These are phyloP conservation scores for Bombus sibiricus DNA, from an alignment of 1,140 invertebrate species.

Conservation along the genomic window DNA sequence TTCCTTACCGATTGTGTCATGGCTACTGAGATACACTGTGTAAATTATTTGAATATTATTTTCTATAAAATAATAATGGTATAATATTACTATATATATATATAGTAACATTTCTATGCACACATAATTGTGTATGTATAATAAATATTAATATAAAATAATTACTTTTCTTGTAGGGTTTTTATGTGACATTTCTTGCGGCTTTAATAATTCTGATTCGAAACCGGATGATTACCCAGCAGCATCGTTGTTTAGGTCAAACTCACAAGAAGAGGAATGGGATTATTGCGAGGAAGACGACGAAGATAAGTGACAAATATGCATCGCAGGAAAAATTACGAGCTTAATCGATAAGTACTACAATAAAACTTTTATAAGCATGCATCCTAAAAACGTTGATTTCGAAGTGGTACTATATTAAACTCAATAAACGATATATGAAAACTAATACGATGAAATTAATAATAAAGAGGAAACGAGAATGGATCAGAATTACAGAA, in stretches of 20 bases:
- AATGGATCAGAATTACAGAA: neutral
- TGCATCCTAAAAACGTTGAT: neutral
- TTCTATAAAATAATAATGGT: neutral
- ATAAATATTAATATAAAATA: neutral
- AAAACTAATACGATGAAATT: neutral
- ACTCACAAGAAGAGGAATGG: conserved; percentile 39
- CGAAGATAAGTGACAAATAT: conserved; percentile 4
- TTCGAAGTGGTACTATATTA: neutral
- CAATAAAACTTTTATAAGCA: neutral
- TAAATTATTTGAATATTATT: neutral
- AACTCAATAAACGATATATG: neutral
- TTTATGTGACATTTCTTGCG: neutral
- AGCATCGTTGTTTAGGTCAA: neutral
- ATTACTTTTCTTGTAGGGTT: neutral
- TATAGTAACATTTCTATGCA: too few species aligned
- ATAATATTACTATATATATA: neutral
- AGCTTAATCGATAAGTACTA: neutral
- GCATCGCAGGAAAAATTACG: too few species aligned
- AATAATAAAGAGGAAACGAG: neutral
- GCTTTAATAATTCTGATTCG: too few species aligned
- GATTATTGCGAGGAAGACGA: conserved; percentile 51
- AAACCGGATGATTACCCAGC: neutral
- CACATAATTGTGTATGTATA: too few species aligned
- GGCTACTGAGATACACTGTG: too few species aligned
- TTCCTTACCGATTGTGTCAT: too few species aligned